These are phyloP conservation scores for Crioceris asparagi DNA, from an alignment of 2,888 invertebrate species.

Conservation along the genomic window DNA sequence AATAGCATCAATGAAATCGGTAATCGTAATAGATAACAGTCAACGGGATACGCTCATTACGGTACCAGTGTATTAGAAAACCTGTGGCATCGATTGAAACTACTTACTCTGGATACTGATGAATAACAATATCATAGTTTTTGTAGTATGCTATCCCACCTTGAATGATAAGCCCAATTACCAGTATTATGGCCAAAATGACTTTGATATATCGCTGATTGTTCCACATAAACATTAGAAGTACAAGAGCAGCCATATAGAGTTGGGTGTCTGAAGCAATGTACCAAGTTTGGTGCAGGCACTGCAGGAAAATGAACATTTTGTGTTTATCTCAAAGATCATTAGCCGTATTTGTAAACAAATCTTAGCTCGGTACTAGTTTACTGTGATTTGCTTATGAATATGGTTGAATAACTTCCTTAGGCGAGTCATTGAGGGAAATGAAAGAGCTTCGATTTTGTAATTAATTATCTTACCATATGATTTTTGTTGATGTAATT, in stretches of 20 bases:
- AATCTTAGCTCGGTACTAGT: too few relatives aligned
- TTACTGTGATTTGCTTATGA: too few relatives aligned
- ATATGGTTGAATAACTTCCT: too few relatives aligned
- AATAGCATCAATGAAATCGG: too few relatives aligned
- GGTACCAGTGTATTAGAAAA: too few relatives aligned
- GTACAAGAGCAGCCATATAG: slow-evolving; percentile 24
- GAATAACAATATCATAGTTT: slow-evolving; percentile 25
- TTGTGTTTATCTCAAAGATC: too few relatives aligned
- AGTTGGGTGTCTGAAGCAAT: slow-evolving; percentile 31
- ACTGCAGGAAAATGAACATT: slow-evolving; percentile 28
- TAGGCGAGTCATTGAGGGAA: too few relatives aligned
- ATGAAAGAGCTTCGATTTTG: too few relatives aligned
- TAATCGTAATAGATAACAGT: too few relatives aligned
- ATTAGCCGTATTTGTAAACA: too few relatives aligned
- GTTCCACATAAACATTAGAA: slow-evolving; percentile 24
- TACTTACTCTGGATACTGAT: slow-evolving; percentile 26
- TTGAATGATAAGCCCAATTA: slow-evolving; percentile 23
- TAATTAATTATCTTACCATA: slow-evolving; percentile 21
- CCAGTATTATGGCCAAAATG: slow-evolving; percentile 16
- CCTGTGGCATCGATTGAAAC: too few relatives aligned
- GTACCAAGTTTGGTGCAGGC: slow-evolving; percentile 33
- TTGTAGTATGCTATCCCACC: slow-evolving; percentile 26
- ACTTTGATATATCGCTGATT: slow-evolving; percentile 17
- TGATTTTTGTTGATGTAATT: slow-evolving; percentile 23
- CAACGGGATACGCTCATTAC: too few relatives aligned